These are phyloP conservation scores for Colossoma macropomum DNA, from an alignment of 2,113 vertebrate species.

Conservation along the genomic window DNA sequence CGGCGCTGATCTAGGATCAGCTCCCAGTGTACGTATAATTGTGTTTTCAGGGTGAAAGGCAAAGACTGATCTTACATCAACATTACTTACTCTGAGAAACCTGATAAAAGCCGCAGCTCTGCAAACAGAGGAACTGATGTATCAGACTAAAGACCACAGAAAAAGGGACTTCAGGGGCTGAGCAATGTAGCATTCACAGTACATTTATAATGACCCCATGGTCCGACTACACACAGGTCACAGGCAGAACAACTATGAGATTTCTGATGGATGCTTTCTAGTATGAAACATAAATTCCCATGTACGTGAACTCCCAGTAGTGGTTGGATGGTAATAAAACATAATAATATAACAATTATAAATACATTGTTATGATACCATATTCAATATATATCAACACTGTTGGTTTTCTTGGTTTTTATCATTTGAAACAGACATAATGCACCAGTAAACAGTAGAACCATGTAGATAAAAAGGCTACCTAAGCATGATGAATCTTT, in stretches of 20 bases:
- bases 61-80: slow-evolving; percentile 11
- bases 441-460: no score
- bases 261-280: not conserved
- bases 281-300: slow-evolving; percentile 3
- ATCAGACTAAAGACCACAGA: not conserved
- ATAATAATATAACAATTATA: no score
- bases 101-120: not conserved
- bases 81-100: not conserved
- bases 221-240: not conserved
- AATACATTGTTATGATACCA: no score
- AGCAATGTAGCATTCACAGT: not conserved
- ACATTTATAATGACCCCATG: not conserved
- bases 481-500: no score
- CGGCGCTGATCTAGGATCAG: slow-evolving; percentile 16
- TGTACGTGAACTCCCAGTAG: not conserved
- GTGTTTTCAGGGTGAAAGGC: slow-evolving; percentile 11
- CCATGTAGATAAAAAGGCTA: no score
- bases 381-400: no score
- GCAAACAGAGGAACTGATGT: slow-evolving; percentile 29
- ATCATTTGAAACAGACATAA: no score
- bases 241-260: not conserved
- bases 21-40: not conserved
- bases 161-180: not conserved
- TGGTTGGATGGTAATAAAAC: no score
- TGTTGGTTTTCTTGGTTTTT: no score